phyloP scores from a whole-genome alignment of 1,140 invertebrate species.

The Catajapyx aquilonaris region DNA sequence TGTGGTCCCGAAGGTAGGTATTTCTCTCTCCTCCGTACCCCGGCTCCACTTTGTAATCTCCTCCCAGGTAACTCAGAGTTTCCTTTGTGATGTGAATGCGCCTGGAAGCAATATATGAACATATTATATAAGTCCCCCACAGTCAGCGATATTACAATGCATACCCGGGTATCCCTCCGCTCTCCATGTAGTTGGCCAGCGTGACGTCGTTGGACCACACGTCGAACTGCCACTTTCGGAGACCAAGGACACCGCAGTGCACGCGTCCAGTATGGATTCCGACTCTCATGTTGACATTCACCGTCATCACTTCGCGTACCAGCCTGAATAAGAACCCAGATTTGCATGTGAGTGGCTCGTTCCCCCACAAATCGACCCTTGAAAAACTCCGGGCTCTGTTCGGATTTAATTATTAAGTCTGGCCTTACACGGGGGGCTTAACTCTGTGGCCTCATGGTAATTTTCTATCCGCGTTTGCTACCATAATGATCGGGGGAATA shows the following conservation, averaged over 20 bases:
- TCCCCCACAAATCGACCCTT: background rate
- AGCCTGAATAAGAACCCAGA: conserved; percentile 34
- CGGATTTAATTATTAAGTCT: too few species aligned
- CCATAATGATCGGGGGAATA: too few species aligned
- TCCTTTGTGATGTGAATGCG: conserved; percentile 88
- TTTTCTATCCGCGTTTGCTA: too few species aligned
- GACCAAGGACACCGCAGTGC: conserved; percentile 82
- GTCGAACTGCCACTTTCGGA: conserved; percentile 77
- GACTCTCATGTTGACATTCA: conserved; percentile 86
- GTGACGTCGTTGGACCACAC: conserved; percentile 95
- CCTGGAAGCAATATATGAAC: conserved; percentile 24
- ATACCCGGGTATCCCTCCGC: conserved; percentile 77
- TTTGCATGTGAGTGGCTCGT: too few species aligned
- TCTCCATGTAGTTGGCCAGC: conserved; percentile 89
- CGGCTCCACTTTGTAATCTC: conserved; percentile 74
- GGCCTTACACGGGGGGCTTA: too few species aligned
- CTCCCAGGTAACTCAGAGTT: conserved; percentile 61
- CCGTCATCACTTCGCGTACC: conserved; percentile 68
- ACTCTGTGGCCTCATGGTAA: too few species aligned
- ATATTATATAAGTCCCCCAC: background rate
- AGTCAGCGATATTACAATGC: background rate
- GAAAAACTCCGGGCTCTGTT: conserved; percentile 1
- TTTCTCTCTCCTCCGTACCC: conserved; percentile 66
- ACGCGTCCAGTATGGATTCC: conserved; percentile 86
- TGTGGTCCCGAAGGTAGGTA: conserved; percentile 69